Percentiles rank a stretch among this genome's conserved stretches.
Conservation (phyloP, 2,113 vertebrate species). For the Chionodraco myersi region DNA sequence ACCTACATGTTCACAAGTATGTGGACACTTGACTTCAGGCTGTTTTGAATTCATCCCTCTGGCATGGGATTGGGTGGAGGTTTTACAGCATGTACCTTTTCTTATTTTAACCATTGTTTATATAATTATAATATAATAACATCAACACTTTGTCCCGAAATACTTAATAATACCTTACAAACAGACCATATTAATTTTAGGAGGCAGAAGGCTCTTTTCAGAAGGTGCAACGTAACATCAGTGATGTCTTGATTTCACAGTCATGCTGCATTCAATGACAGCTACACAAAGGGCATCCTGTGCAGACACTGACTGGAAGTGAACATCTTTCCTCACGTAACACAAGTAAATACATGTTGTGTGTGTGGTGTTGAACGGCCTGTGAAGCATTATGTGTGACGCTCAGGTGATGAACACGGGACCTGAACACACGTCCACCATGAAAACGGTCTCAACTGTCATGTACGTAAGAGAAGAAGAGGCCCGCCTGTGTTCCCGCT, state of each 20-base stretch:
- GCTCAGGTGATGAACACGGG: neutral
- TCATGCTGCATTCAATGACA: neutral
- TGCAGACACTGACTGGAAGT: neutral
- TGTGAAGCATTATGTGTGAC: neutral
- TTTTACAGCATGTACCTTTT: accelerated
- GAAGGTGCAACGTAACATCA: too few relatives aligned
- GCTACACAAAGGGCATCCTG: slow-evolving; percentile 4
- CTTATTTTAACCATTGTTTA: neutral
- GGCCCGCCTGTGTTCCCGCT: too few relatives aligned
- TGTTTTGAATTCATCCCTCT: neutral
- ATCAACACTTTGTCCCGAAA: too few relatives aligned
- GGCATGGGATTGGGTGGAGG: neutral
- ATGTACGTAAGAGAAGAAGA: neutral
- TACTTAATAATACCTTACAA: too few relatives aligned
- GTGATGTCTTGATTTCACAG: too few relatives aligned
- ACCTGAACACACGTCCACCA: neutral
- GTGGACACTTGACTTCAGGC: neutral
- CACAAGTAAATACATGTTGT: neutral
- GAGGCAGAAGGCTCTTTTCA: too few relatives aligned
- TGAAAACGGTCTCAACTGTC: too few relatives aligned
- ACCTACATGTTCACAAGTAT: accelerated
- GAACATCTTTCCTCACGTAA: neutral
- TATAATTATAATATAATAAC: too few relatives aligned
- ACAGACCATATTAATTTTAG: too few relatives aligned
- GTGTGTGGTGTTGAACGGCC: neutral